Percentiles rank a stretch among this genome's conserved stretches.
Evolutionary conservation across 2,113 vertebrate genomes (phyloP).

Genomic region (Nannobrachium achirus): DNA sequence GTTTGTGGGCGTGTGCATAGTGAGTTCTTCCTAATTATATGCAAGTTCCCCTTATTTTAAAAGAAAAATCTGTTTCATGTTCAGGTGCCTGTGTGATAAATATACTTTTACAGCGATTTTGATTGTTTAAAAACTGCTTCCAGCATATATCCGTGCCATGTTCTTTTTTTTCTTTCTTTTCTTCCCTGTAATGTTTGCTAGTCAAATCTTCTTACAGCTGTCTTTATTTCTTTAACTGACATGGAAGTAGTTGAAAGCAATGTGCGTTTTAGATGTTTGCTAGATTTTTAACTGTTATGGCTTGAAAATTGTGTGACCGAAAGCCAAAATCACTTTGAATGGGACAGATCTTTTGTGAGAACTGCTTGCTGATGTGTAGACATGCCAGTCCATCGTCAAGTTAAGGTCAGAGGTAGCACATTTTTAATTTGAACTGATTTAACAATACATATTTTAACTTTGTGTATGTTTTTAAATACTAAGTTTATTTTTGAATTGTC

Average conservation of each 20-base stretch:
- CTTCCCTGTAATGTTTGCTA: conserved; percentile 49
- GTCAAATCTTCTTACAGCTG: conserved; percentile 39
- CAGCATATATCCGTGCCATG: conserved; percentile 70
- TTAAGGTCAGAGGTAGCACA: conserved; percentile 61
- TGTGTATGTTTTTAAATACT: conserved; percentile 37
- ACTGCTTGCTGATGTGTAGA: conserved; percentile 33
- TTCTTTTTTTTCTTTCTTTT: conserved; percentile 2
- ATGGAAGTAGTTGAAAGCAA: conserved; percentile 44
- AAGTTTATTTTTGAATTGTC: conserved; percentile 41
- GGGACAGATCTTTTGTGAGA: conserved; percentile 19
- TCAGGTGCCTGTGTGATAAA: conserved; percentile 72
- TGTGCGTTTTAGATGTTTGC: conserved; percentile 24
- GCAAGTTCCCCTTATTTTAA: conserved; percentile 66
- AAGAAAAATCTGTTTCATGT: conserved; percentile 52
- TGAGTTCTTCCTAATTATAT: conserved; percentile 73
- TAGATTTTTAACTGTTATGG: conserved; percentile 35
- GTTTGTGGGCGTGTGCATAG: conserved; percentile 43
- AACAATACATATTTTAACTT: conserved; percentile 62
- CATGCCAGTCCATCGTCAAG: conserved; percentile 40
- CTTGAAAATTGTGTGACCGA: conserved; percentile 42
- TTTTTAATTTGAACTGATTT: conserved; percentile 60
- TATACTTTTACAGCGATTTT: conserved; percentile 63
- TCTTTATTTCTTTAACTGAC: conserved; percentile 32
- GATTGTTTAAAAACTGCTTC: conserved; percentile 67
- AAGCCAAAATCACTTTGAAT: conserved; percentile 56